These are phyloP conservation scores for Xiphias gladius DNA, from an alignment of 2,113 vertebrate genomes.

Conservation along the genomic window DNA sequence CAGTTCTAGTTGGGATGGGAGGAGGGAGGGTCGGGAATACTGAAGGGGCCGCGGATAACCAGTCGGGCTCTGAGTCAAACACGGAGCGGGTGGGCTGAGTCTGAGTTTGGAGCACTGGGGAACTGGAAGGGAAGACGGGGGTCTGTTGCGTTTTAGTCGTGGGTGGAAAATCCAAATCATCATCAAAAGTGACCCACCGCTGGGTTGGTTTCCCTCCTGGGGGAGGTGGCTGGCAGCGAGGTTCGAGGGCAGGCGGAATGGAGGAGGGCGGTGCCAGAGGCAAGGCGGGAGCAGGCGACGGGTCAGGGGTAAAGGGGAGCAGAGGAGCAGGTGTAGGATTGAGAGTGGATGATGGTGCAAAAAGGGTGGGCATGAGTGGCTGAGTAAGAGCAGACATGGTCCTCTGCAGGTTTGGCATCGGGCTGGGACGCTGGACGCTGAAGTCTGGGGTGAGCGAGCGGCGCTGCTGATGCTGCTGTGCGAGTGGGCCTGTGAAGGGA, in stretches of 20 bases:
- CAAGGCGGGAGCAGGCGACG: conserved; percentile 41
- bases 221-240: conserved; percentile 62
- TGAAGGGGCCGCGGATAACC: conserved; percentile 78
- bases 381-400: conserved; percentile 61
- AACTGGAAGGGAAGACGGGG: conserved; percentile 35
- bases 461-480: conserved; percentile 60
- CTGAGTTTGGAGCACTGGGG: conserved; percentile 56
- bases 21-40: conserved; percentile 86
- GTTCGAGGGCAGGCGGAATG: conserved; percentile 49
- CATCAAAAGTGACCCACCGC: conserved; percentile 92
- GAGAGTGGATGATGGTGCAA: conserved; percentile 38
- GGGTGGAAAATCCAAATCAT: conserved; percentile 68
- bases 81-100: conserved; percentile 66
- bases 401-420: conserved; percentile 62
- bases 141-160: conserved; percentile 40
- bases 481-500: conserved; percentile 85
- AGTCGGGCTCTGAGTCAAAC: conserved; percentile 81
- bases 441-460: conserved; percentile 75
- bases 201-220: conserved; percentile 68
- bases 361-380: conserved; percentile 73
- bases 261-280: conserved; percentile 65
- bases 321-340: conserved; percentile 35
- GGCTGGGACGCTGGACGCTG: conserved; percentile 62
- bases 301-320: not conserved
- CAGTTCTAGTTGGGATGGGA: conserved; percentile 84